phyloP scores from a whole-genome alignment of 2,113 vertebrate species.

The Daphoenositta chrysoptera region DNA sequence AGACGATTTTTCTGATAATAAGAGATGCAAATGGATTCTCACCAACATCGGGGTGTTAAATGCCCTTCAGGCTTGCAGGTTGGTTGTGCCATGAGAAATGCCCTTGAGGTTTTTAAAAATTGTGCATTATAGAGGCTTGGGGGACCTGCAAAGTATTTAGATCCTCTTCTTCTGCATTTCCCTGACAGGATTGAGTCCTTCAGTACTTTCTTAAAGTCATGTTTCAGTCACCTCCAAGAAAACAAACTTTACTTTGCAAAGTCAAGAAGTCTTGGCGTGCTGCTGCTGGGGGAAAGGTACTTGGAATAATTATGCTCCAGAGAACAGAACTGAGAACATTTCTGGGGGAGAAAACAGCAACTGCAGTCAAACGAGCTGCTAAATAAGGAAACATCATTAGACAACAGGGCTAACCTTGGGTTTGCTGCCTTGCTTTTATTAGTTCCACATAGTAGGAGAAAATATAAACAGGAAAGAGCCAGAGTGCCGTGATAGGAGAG shows the following conservation, averaged over 20 bases:
- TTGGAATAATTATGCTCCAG: not conserved
- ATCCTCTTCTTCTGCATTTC: not conserved
- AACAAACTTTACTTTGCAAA: not conserved
- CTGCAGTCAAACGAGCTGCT: constrained; percentile 28
- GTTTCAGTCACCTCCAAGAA: not conserved
- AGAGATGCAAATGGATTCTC: not conserved
- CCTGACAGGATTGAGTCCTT: not conserved
- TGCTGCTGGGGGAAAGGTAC: not conserved
- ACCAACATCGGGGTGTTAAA: not conserved
- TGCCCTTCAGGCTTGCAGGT: not conserved
- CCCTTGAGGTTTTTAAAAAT: not conserved
- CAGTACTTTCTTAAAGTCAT: not conserved
- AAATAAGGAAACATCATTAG: constrained; percentile 55
- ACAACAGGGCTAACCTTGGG: constrained; percentile 28
- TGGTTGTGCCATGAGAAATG: not conserved
- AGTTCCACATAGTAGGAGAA: not conserved
- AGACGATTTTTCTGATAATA: rapidly evolving
- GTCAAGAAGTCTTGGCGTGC: not conserved
- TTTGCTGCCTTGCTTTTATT: constrained; percentile 44
- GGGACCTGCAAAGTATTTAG: no score
- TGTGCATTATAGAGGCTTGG: rapidly evolving
- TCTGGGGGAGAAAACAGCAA: constrained; percentile 5
- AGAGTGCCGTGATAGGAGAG: not conserved
- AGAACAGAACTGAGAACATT: constrained; percentile 38
- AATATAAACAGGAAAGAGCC: constrained; percentile 49